phyloP scores from a whole-genome alignment of 2,888 invertebrate genomes.

The Aphelenchoides bicaudatus region DNA sequence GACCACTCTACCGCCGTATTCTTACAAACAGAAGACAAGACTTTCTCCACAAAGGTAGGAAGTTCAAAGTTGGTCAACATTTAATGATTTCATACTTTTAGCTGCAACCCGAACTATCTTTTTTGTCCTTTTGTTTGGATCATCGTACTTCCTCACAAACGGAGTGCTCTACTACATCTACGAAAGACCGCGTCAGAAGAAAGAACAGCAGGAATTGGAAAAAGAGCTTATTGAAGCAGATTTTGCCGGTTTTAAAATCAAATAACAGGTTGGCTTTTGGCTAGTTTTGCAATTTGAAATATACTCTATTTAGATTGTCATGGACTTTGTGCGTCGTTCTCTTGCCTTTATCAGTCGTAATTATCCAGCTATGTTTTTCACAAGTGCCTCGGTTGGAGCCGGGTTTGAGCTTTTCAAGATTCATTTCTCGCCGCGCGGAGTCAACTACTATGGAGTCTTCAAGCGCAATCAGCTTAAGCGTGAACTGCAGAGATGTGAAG shows the following conservation, averaged over 20 bases:
- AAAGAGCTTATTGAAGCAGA: conserved; percentile 57
- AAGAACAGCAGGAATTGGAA: conserved; percentile 51
- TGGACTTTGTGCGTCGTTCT: conserved; percentile 18
- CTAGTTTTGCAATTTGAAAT: conserved; percentile 2
- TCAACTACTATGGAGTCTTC: conserved; percentile 51
- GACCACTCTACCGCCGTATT: conserved; percentile 56
- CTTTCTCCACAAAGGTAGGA: conserved; percentile 52
- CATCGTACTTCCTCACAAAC: conserved; percentile 50
- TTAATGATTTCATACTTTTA: conserved; percentile 27
- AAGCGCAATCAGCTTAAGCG: conserved; percentile 50
- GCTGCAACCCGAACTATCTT: conserved; percentile 48
- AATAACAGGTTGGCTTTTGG: conserved; percentile 27
- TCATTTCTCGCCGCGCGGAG: conserved; percentile 38
- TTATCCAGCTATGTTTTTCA: conserved; percentile 28
- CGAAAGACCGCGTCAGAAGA: conserved; percentile 49
- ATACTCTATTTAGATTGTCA: conserved; percentile 13
- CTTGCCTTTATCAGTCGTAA: conserved; percentile 18
- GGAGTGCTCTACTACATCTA: conserved; percentile 53
- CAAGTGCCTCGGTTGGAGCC: conserved; percentile 47
- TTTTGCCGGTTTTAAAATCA: conserved; percentile 50
- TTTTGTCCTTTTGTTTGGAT: conserved; percentile 50
- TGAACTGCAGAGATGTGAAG: conserved; percentile 49
- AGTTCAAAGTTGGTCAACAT: neutral
- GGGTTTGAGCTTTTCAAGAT: conserved; percentile 56
- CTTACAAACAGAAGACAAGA: conserved; percentile 57